Evolutionary conservation across 2,888 invertebrate genomes (phyloP).

Genomic region (Drosophila putrida): DNA sequence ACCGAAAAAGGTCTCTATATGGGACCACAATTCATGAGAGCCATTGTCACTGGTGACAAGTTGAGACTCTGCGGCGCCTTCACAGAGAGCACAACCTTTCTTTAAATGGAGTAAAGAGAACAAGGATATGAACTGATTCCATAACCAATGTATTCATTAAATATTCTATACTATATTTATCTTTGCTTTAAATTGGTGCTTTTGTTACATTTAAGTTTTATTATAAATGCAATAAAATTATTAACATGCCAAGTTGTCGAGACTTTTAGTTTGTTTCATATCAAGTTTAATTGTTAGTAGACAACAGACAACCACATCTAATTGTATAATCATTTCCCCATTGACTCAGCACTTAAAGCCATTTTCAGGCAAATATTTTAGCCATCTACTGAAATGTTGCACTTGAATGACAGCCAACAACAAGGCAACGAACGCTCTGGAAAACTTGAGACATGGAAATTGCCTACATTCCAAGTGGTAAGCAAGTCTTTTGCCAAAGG

Average conservation of each 20-base stretch:
- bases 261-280: background rate
- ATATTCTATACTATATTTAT: background rate
- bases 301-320: constrained; percentile 19
- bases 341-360: constrained; percentile 45
- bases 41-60: constrained; percentile 88
- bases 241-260: constrained; percentile 1
- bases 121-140: constrained; percentile 13
- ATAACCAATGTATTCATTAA: background rate
- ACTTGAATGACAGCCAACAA: constrained; percentile 60
- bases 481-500: constrained; percentile 48
- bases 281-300: background rate
- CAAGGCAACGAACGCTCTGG: constrained; percentile 38
- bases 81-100: constrained; percentile 90
- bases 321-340: constrained; percentile 54
- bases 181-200: constrained; percentile 37
- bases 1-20: constrained; percentile 65
- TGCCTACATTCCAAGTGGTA: constrained; percentile 53
- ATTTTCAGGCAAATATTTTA: constrained; percentile 36
- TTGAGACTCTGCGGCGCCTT: constrained; percentile 92
- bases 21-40: constrained; percentile 86
- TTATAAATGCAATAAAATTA: constrained; percentile 31
- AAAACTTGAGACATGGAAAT: constrained; percentile 63
- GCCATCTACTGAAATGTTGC: constrained; percentile 31
- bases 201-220: constrained; percentile 32
- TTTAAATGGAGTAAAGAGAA: constrained; percentile 45